These are phyloP conservation scores for Premnoplex brunnescens DNA, from an alignment of 2,797 vertebrate species.

Conservation along the genomic window DNA sequence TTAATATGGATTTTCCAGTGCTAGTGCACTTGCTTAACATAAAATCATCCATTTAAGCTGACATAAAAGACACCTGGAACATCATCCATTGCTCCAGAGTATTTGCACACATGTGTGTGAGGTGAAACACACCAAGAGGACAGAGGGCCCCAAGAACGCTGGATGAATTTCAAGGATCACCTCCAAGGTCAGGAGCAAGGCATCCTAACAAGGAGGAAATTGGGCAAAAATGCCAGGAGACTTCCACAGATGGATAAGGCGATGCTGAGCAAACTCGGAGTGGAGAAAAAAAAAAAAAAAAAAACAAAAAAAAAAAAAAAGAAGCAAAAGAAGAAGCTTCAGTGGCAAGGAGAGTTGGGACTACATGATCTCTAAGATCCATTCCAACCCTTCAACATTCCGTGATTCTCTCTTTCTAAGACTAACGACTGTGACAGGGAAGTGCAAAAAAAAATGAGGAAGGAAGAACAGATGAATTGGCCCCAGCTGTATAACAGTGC, in stretches of 20 bases:
- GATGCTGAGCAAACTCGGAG: neutral
- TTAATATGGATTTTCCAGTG: neutral
- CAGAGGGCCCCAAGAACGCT: neutral
- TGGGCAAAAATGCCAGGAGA: accelerated
- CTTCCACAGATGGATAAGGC: neutral
- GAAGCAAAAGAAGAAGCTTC: neutral
- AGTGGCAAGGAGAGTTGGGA: neutral
- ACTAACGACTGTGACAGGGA: neutral
- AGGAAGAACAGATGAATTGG: neutral
- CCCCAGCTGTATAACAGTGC: neutral
- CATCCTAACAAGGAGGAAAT: neutral
- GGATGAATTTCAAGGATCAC: neutral
- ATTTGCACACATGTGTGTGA: neutral
- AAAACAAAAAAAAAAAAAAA: neutral
- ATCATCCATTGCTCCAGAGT: neutral
- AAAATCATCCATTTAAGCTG: neutral
- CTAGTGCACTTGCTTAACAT: accelerated
- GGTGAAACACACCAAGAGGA: neutral
- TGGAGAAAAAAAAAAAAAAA: neutral
- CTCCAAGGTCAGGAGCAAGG: neutral
- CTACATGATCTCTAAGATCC: too few relatives aligned
- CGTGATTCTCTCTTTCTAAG: neutral
- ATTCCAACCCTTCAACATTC: neutral
- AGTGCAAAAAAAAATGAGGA: neutral
- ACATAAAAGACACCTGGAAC: neutral